Base-by-base conservation (phyloP, 2,888 invertebrate species). In the Neoaliturus tenellus region DNA sequence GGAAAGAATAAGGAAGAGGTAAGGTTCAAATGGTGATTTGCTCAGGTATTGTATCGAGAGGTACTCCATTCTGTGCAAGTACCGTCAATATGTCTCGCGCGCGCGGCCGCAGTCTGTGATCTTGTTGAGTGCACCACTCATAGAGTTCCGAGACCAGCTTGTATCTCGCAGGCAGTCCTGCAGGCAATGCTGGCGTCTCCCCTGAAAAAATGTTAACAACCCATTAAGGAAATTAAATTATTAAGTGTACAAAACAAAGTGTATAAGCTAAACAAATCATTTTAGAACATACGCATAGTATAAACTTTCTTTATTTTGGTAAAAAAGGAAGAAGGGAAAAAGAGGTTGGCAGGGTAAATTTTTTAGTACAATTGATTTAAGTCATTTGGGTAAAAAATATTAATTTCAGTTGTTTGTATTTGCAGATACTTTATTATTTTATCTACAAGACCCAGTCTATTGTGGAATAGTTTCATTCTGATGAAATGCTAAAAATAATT, bases 51-150 rank as follows among this genome's bases (percentile, higher is more conserved):
- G 14, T 44, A 8, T 75, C 39, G 8, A 75, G 41, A n/a, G 75
- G 48, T 4, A 75, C 25, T 12, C 75, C 75, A 25, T 41, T 44
- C 17, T 44, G 23, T 10, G 44, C 28, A 25, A 75, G 48, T 0
- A 28, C 28, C 5, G 2, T 28, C 6, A 75, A 48, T 2, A 75
- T 75, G 14, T 75, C 75, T n/a, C 75, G 23, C 4, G 75, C 75
- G 10, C 25, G 23, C 10, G 75, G 75, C 28, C 75, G 2, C 28
- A 28, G 44, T 14, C n/a, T 12, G 6, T 17, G 44, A 10, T 44
- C 44, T 28, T 75, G 75, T 17, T 28, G 23, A 1, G 75, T 75
- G 44, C 75, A 75, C 75, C 75, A 75, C 48, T 75, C 14, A n/a
- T 28, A 75, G 14, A 75, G 10, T 25, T 75, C 48, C 25, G 44